Conservation (phyloP, 2,113 vertebrate genomes). For the Tapirus terrestris region DNA sequence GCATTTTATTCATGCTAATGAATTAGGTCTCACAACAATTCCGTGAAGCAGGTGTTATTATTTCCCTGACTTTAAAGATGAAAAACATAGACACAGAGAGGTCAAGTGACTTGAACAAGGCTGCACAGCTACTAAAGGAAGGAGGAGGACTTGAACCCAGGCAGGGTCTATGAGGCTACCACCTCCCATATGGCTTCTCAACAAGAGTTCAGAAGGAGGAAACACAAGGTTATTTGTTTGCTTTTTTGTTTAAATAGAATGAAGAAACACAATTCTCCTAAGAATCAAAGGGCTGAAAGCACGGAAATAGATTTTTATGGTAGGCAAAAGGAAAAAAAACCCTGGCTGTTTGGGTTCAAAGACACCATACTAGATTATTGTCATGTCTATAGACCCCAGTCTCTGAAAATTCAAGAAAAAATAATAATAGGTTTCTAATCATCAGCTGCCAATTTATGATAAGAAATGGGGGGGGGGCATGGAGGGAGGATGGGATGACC, state of each 20-base stretch:
- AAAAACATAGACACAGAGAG: background rate
- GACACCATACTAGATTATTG: background rate
- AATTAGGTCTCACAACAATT: background rate
- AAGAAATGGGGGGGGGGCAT: accelerated
- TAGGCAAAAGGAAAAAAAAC: background rate
- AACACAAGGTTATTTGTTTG: background rate
- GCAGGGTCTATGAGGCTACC: background rate
- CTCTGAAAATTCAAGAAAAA: background rate
- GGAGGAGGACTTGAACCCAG: background rate
- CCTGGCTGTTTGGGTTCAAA: background rate
- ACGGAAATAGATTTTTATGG: background rate
- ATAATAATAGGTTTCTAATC: background rate
- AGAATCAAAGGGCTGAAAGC: background rate
- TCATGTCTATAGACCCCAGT: background rate
- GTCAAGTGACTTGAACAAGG: background rate
- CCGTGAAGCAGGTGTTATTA: background rate
- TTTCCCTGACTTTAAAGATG: background rate
- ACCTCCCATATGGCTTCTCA: background rate
- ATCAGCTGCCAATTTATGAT: background rate
- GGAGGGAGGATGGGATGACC: background rate
- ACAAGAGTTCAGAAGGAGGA: background rate
- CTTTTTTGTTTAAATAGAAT: background rate
- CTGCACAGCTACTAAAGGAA: background rate
- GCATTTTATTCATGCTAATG: background rate
- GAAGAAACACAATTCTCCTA: background rate